phyloP scores from a whole-genome alignment of 92 coral and sea anemone species.

The Pocillopora meandrina region DNA sequence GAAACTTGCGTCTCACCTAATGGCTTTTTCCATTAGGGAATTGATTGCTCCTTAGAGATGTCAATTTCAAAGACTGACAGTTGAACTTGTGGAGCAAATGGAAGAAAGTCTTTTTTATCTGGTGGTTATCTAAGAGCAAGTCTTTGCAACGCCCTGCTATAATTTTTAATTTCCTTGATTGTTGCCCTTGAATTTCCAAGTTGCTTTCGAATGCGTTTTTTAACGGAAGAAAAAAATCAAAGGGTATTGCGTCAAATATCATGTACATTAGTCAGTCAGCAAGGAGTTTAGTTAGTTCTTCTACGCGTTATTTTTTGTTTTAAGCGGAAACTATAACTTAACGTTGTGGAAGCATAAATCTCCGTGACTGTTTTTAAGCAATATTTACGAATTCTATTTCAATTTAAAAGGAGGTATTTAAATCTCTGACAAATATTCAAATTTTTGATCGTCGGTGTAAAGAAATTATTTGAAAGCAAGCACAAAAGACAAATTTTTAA shows the following conservation, averaged over 20 bases:
- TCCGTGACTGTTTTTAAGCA: background rate
- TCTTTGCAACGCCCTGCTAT: background rate
- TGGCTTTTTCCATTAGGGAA: slow-evolving; percentile 3
- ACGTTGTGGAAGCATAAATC: background rate
- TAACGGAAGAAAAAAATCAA: background rate
- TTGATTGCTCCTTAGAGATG: background rate
- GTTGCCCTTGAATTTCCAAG: too few species aligned
- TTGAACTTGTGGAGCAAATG: background rate
- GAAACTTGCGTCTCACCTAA: background rate
- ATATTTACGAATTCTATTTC: background rate
- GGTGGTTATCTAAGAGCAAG: background rate
- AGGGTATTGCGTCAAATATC: background rate
- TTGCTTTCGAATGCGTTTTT: too few species aligned
- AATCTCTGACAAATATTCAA: background rate
- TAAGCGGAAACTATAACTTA: background rate
- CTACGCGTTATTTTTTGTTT: background rate
- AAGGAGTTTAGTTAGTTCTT: background rate
- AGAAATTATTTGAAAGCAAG: background rate
- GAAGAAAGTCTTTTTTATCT: background rate
- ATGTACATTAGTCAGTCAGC: background rate
- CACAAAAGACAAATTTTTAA: background rate
- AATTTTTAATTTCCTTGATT: background rate
- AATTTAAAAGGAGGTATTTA: background rate
- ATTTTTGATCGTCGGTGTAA: background rate
- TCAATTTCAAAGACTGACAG: background rate